A percentile compares a stretch with the other conserved stretches of the same genome.
Conservation (phyloP, 2,113 vertebrate species). For the Hyaena hyaena region DNA sequence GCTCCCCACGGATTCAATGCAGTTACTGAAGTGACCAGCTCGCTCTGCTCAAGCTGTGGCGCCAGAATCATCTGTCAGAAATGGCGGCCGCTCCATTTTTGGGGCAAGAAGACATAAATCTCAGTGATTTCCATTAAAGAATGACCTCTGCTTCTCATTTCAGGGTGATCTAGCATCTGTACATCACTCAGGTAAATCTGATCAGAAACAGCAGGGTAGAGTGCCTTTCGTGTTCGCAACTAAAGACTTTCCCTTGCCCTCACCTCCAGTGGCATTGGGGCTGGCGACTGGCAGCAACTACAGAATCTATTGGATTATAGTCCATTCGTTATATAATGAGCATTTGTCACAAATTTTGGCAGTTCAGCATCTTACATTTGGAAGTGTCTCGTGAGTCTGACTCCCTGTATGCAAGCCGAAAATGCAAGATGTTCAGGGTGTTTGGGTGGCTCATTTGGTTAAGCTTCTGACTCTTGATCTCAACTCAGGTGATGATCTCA, state of each 20-base stretch:
- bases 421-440: neutral
- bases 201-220: neutral
- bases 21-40: conserved; percentile 71
- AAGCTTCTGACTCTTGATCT: too few species aligned
- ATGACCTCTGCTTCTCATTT: conserved; percentile 52
- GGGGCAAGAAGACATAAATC: conserved; percentile 35
- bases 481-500: too few species aligned
- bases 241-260: neutral
- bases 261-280: neutral
- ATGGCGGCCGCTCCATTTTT: conserved; percentile 17
- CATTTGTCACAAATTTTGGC: conserved; percentile 49
- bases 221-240: neutral
- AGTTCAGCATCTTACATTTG: neutral
- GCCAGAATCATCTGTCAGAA: conserved; percentile 32
- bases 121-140: conserved; percentile 50
- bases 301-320: conserved; percentile 3
- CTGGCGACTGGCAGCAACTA: neutral
- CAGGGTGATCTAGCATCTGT: conserved; percentile 5
- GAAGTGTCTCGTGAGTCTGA: neutral
- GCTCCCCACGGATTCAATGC: conserved; percentile 29
- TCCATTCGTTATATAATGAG: conserved; percentile 36
- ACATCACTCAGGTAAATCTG: conserved; percentile 9
- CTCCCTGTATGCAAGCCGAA: neutral
- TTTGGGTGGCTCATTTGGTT: too few species aligned
- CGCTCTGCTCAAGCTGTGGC: conserved; percentile 45